Conservation (phyloP, 2,797 vertebrate species). For the Neosilurus hyrtlii region DNA sequence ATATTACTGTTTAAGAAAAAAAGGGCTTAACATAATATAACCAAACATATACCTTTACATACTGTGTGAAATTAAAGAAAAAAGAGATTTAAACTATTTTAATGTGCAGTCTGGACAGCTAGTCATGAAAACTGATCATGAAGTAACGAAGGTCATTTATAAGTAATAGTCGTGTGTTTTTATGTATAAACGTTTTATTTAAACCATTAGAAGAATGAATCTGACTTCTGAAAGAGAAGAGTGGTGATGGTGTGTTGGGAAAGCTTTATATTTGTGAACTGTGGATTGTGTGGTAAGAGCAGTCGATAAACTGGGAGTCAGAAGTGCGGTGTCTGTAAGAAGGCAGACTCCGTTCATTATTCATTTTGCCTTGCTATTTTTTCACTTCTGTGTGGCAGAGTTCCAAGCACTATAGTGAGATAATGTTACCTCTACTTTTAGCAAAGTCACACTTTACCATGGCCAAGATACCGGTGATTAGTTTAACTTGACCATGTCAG, state of each 20-base stretch:
- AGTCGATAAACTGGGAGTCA: too few species aligned
- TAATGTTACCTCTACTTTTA: not conserved
- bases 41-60: not conserved
- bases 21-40: not conserved
- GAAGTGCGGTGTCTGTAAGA: too few species aligned
- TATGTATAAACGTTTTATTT: not conserved
- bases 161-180: not conserved
- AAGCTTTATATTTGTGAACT: not conserved
- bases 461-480: not conserved
- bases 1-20: not conserved
- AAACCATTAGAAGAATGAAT: not conserved
- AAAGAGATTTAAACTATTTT: not conserved
- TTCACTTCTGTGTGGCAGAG: too few species aligned
- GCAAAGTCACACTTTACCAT: not conserved
- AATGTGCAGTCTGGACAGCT: too few species aligned
- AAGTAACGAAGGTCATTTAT: not conserved
- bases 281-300: too few species aligned
- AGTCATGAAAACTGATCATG: not conserved
- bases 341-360: too few species aligned
- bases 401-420: not conserved
- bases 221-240: not conserved
- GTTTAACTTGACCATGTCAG: not conserved
- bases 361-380: too few species aligned
- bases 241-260: too few species aligned
- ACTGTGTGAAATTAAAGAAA: not conserved